Base-by-base conservation (phyloP, 2,888 invertebrate species). In the Drosophila limbata region DNA sequence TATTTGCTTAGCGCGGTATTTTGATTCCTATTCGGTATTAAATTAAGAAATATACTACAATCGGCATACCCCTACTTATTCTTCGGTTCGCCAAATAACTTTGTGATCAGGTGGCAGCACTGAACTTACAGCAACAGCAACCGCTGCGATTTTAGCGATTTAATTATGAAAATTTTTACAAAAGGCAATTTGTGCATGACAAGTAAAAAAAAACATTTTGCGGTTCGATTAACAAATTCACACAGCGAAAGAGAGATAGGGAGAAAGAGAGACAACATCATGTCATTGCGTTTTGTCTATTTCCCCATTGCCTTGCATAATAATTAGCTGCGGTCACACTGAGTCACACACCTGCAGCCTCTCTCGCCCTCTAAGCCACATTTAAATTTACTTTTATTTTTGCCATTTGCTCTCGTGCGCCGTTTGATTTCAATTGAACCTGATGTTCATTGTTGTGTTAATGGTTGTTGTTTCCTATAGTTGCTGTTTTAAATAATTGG, bases 351-450 rank as follows among this genome's bases (percentile, higher is more conserved):
- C 65, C 77, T 73, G 79, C 63, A 40, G 47, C 28, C 25, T 25
- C 25, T 25, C 5, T 25, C 25, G 25, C 25, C 6, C 25, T 25
- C n/a, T n/a, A n/a, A n/a, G n/a, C n/a, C n/a, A n/a, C n/a, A n/a
- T n/a, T n/a, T n/a, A n/a, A n/a, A n/a, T n/a, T n/a, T n/a, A n/a
- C 52, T 53, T 4, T 52, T 44, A 9, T 52, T 37, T 31, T 48
- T 45, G 28, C 28, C 2, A 25, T 28, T 44, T 44, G 44, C 17
- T 42, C 39, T 63, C 51, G 19, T 63, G 51, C 60, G 53, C 44
- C 39, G 50, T 55, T 74, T 72, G 69, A 79, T 83, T 79, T 81
- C 79, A 86, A 83, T 83, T 83, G 86, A 83, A 79, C 86, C 55
- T 81, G 28, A 67, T 83, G 83, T 83, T 84, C 86, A 83, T 79